Evolutionary conservation across 92 coral and sea anemone species (phyloP), one percentile per base, ranked within the genome.

Genomic region (Porites cylindrica): DNA sequence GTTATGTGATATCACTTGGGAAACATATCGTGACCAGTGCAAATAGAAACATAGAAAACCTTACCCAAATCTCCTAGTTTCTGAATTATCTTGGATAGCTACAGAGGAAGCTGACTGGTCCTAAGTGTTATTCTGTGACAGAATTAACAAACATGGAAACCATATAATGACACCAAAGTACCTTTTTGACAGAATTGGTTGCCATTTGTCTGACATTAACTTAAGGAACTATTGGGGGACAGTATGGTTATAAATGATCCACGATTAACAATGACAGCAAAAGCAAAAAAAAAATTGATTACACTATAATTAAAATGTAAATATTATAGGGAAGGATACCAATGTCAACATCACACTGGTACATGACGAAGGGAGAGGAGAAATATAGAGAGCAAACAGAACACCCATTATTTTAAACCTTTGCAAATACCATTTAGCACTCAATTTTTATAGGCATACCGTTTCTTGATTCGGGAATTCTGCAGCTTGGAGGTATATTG

Each of bases 31-130:
- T 38, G 47, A 38, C 47, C 47, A 38, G 47, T 38, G 47, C 47
- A 38, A 38, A 66, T 68, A 47, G 43, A 68, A 68, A 26, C 8
- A 21, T 29, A n/a, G 9, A 5, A 70, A 70, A 38, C 75, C 54
- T 70, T 38, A 70, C 75, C 75, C 75, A 26, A 70, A 16, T 70
- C 51, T 70, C 43, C 75, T 16, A 70, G 75, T 9, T 70, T 70
- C 75, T 26, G 75, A 29, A 70, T 70, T 17, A 70, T 70, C 75
- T 70, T 53, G 6, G 38, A 24, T 70, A 70, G 50, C 2, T 24
- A 9, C 74, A 29, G 74, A 10, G 51, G 18, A 26, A 51, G 51
- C n/a, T 26, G 75, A 23, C 75, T 26, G 51, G 43, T 70, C 52
- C 8, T 12, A 50, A 70, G 75, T 26, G 75, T 14, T 17, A 70